Conservation (phyloP, 2,888 invertebrate species). For the Synergus laeviventris region DNA sequence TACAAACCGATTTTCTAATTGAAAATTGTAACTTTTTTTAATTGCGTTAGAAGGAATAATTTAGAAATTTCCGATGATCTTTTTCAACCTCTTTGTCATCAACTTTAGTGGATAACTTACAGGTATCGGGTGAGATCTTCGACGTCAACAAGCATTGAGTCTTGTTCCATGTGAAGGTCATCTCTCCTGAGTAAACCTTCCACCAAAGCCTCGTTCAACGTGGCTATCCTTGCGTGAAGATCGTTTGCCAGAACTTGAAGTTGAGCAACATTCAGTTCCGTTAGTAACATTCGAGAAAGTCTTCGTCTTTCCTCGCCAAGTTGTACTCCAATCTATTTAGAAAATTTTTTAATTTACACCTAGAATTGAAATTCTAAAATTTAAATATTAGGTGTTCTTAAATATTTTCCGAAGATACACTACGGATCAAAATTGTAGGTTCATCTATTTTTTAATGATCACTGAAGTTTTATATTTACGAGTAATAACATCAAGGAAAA, state of each 20-base stretch:
- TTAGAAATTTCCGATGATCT: not conserved
- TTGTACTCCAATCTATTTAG: constrained; percentile 84
- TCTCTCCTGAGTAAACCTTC: constrained; percentile 93
- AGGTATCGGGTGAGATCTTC: constrained; percentile 95
- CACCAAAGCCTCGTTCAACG: constrained; percentile 92
- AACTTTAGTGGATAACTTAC: constrained; percentile 78
- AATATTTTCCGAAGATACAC: too few species aligned
- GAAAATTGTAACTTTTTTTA: too few species aligned
- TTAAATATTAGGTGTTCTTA: too few species aligned
- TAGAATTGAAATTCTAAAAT: too few species aligned
- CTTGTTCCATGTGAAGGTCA: constrained; percentile 98
- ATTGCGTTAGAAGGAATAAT: not conserved
- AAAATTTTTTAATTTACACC: too few species aligned
- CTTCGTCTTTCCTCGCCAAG: constrained; percentile 90
- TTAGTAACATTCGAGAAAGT: constrained; percentile 89
- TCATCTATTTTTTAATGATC: too few species aligned
- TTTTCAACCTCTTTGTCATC: not conserved
- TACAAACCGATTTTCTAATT: too few species aligned
- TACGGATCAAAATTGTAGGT: too few species aligned
- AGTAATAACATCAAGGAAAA: too few species aligned
- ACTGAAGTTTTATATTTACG: too few species aligned
- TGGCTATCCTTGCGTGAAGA: constrained; percentile 95
- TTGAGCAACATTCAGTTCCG: constrained; percentile 96
- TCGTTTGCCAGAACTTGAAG: constrained; percentile 96
- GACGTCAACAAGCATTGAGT: constrained; percentile 97